A percentile compares a stretch with the other conserved stretches of the same genome.
Conservation (phyloP, 2,797 vertebrate genomes). For the Heliangelus exortis region DNA sequence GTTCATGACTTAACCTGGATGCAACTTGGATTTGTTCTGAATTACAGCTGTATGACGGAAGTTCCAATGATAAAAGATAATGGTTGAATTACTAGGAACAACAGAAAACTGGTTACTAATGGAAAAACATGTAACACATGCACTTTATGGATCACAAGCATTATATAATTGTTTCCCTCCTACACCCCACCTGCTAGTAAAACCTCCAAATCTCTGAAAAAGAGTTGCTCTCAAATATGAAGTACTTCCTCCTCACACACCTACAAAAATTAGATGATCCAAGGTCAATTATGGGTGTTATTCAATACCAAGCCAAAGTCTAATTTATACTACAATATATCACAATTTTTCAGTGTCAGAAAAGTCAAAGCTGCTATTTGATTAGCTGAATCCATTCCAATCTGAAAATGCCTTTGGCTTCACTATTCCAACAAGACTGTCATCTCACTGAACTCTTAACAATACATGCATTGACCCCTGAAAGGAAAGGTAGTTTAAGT, state of each 20-base stretch:
- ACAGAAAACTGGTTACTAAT: background rate
- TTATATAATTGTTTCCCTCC: background rate
- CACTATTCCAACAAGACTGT: slow-evolving; percentile 26
- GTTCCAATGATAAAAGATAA: background rate
- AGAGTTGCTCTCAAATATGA: background rate
- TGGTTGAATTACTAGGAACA: background rate
- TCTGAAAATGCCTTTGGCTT: slow-evolving; percentile 36
- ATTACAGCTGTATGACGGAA: background rate
- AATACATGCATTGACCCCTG: background rate
- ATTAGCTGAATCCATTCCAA: slow-evolving; percentile 54
- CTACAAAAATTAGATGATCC: background rate
- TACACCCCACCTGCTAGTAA: background rate
- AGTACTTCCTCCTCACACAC: background rate
- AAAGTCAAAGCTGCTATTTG: slow-evolving; percentile 24
- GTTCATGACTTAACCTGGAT: background rate
- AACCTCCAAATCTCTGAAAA: background rate
- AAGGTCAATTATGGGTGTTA: slow-evolving; percentile 24
- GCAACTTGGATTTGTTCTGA: background rate
- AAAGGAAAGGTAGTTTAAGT: background rate
- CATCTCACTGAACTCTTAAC: slow-evolving; percentile 6
- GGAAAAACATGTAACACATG: background rate
- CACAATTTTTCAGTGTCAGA: slow-evolving; percentile 57
- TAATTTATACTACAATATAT: slow-evolving; percentile 36
- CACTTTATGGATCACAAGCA: background rate
- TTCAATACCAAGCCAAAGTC: background rate